Evolutionary conservation across 2,888 invertebrate genomes (phyloP), one percentile per base, ranked within the genome.

Genomic region (Chalcis sispes): DNA sequence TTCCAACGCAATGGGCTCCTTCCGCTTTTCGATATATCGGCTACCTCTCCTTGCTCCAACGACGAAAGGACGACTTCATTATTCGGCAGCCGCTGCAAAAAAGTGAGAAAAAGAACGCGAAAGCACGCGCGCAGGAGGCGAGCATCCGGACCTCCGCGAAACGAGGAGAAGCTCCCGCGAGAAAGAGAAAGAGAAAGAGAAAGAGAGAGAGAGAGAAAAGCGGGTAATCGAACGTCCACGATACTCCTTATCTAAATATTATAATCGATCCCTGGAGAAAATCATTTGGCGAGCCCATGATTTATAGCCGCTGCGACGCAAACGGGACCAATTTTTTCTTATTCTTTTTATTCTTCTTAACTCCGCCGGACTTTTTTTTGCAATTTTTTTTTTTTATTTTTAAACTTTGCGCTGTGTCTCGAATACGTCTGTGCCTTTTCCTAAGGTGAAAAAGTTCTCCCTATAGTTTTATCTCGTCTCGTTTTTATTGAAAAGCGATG

Each of bases 221-320:
- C 50, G 15, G 2, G 15, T 15, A 61, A 75, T 75, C 56, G 74
- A 69, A 64, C 69, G 23, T 10, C 29, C 25, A 46, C 50, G 65
- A 70, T 70, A 75, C 58, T 64, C 40, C 65, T 75, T 70, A 65
- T 75, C 70, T 70, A 70, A 75, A 64, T 75, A 75, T 75, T 75
- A 70, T 75, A 75, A 75, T 70, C 75, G 56, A 69, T 75, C 64
- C 75, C 58, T n/a, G 54, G 56, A 74, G 74, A 70, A 74, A 75
- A 75, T 75, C 75, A 50, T 52, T 64, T 25, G 5, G 10, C 69
- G 10, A 15, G 65, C 32, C 20, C 32, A 64, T 75, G 69, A 75
- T 75, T 75, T 62, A 75, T 75, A 50, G 3, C 23, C 13, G 54
- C 25, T 40, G 36, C 42, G 29, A 48, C 40, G 8, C 5, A 42